Conservation (phyloP, 2,113 vertebrate species). For the Poecilia latipinna region DNA sequence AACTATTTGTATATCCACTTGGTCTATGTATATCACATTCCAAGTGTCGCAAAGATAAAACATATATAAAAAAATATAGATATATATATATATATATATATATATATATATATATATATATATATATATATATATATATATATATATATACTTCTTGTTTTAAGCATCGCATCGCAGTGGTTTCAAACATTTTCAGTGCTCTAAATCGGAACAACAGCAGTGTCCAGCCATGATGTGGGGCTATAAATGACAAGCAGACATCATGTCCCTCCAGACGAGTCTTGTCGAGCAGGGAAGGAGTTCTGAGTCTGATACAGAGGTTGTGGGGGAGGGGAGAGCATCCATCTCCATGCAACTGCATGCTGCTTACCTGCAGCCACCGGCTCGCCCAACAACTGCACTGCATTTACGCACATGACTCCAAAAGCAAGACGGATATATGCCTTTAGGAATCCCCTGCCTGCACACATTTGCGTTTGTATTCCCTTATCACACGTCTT, state of each 20-base stretch:
- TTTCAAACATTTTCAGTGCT: slow-evolving; percentile 7
- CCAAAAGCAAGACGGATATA: slow-evolving; percentile 11
- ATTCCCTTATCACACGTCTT: not conserved
- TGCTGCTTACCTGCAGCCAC: slow-evolving; percentile 67
- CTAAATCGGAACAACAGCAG: slow-evolving; percentile 35
- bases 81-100: too few relatives aligned
- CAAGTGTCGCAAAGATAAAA: too few relatives aligned
- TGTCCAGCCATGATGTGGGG: slow-evolving; percentile 48
- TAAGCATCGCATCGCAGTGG: not conserved
- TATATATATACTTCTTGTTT: too few relatives aligned
- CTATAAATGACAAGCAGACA: slow-evolving; percentile 68
- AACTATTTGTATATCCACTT: too few relatives aligned
- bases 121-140: too few relatives aligned
- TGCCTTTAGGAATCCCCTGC: not conserved
- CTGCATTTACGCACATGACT: slow-evolving; percentile 40
- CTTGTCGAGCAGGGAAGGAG: slow-evolving; percentile 36
- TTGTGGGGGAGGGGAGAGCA: slow-evolving; percentile 59
- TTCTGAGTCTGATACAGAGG: slow-evolving; percentile 37
- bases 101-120: too few relatives aligned
- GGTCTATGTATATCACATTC: too few relatives aligned
- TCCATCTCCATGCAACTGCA: slow-evolving; percentile 36
- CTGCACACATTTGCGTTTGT: not conserved
- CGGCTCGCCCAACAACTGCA: slow-evolving; percentile 35
- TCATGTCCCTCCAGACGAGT: slow-evolving; percentile 63
- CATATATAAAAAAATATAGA: too few relatives aligned